Evolutionary conservation across 2,113 vertebrate species (phyloP).

Genomic region (Machaerirhynchus nigripectus): DNA sequence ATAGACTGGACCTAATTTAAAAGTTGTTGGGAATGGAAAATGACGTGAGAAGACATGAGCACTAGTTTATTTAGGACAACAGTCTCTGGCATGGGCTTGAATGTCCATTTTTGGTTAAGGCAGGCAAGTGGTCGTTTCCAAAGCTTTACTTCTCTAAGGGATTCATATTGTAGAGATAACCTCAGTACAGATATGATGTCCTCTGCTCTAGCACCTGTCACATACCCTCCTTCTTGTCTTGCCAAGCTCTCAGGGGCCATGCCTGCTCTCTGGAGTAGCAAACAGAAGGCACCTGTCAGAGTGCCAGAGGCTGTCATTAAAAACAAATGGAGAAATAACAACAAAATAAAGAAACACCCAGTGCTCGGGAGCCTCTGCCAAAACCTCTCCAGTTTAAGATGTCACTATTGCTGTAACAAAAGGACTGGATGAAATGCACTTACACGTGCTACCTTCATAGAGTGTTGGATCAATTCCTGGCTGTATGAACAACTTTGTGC

Average conservation of each 20-base stretch:
- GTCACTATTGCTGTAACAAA: neutral
- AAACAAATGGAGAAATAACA: constrained; percentile 37
- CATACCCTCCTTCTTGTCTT: constrained; percentile 30
- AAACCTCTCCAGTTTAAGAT: neutral
- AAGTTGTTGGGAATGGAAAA: constrained; percentile 20
- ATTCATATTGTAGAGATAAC: constrained; percentile 35
- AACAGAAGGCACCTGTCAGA: constrained; percentile 35
- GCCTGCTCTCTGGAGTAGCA: neutral
- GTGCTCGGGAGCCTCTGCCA: neutral
- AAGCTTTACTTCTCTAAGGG: neutral
- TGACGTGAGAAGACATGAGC: neutral
- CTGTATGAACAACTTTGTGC: neutral
- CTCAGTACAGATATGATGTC: neutral
- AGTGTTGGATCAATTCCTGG: neutral
- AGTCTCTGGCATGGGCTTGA: neutral
- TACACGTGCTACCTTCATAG: neutral
- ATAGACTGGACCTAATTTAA: neutral
- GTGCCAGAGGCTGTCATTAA: constrained; percentile 41
- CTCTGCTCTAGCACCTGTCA: constrained; percentile 39
- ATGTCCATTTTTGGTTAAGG: constrained; percentile 1
- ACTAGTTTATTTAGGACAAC: neutral
- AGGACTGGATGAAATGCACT: neutral
- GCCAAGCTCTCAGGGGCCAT: neutral
- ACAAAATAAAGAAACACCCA: neutral
- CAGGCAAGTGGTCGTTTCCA: neutral